phyloP scores from a whole-genome alignment of 2,888 invertebrate genomes.

The Himalopsyche kuldschensis region DNA sequence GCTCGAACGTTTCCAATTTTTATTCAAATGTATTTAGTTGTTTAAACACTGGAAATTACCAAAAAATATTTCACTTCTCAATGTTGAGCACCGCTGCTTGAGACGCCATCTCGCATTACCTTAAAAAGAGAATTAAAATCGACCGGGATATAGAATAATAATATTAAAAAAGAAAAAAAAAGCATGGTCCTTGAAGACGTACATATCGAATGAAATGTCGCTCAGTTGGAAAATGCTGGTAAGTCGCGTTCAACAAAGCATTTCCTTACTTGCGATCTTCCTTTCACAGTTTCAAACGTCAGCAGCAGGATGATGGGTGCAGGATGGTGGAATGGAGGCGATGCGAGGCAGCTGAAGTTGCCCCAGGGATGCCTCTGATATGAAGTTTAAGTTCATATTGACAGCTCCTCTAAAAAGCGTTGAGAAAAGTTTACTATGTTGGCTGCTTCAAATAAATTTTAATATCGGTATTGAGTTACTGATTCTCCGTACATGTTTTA shows the following conservation, averaged over 20 bases:
- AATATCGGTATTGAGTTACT: too few species aligned
- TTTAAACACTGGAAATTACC: too few species aligned
- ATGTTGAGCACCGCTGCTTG: not conserved
- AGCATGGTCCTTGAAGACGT: not conserved
- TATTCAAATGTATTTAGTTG: too few species aligned
- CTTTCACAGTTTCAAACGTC: conserved; percentile 3
- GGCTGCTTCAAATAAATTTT: too few species aligned
- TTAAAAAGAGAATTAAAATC: not conserved
- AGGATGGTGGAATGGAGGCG: not conserved
- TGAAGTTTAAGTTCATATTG: not conserved
- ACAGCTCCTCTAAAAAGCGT: not conserved
- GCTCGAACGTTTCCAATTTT: too few species aligned
- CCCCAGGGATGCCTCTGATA: not conserved
- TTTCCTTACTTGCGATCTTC: not conserved
- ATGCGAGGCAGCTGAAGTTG: not conserved
- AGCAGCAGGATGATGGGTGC: conserved; percentile 8
- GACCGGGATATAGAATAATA: not conserved
- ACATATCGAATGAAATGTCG: not conserved
- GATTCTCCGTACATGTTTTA: too few species aligned
- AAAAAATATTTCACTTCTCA: not conserved
- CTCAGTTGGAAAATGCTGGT: not conserved
- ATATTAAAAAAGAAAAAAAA: not conserved
- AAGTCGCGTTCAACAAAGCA: not conserved
- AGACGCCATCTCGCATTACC: not conserved
- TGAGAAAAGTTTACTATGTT: too few species aligned